Evolutionary conservation across 2,797 vertebrate species (phyloP).

Genomic region (Botia kubotai): DNA sequence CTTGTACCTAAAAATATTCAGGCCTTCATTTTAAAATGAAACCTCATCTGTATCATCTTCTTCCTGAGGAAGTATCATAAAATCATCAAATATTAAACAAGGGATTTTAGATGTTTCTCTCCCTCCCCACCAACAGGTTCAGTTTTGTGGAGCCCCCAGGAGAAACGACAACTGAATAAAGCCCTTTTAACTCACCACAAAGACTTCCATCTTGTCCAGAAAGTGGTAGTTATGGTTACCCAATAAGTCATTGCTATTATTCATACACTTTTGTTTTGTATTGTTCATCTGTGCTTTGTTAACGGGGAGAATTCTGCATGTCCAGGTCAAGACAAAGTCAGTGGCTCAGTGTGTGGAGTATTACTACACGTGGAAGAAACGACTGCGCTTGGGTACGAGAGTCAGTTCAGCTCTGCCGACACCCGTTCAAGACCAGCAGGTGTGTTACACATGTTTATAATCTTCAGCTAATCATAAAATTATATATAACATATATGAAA

Average conservation of each 20-base stretch:
- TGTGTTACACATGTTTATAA: constrained; percentile 19
- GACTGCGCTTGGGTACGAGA: constrained; percentile 79
- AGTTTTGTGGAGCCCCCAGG: constrained; percentile 85
- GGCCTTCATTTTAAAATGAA: not conserved
- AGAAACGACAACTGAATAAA: constrained; percentile 85
- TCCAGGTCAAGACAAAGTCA: constrained; percentile 85
- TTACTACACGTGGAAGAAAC: constrained; percentile 89
- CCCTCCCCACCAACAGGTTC: constrained; percentile 41
- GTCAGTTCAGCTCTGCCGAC: constrained; percentile 58
- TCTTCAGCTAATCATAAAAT: too few relatives aligned
- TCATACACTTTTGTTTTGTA: not conserved
- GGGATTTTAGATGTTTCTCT: constrained; percentile 1
- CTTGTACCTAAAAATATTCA: not conserved
- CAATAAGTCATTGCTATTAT: not conserved
- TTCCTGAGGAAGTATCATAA: not conserved
- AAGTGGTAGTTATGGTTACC: constrained; percentile 77
- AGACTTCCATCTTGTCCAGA: constrained; percentile 91
- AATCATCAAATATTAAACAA: not conserved
- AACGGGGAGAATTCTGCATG: not conserved
- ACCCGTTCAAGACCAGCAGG: constrained; percentile 44
- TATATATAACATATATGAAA: too few relatives aligned
- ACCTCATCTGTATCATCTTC: not conserved
- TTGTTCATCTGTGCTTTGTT: not conserved
- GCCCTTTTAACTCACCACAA: constrained; percentile 86
- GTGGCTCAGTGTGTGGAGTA: constrained; percentile 88